Evolutionary conservation across 92 coral and sea anemone species (phyloP).

Genomic region (Zoanthus sansibaricus): DNA sequence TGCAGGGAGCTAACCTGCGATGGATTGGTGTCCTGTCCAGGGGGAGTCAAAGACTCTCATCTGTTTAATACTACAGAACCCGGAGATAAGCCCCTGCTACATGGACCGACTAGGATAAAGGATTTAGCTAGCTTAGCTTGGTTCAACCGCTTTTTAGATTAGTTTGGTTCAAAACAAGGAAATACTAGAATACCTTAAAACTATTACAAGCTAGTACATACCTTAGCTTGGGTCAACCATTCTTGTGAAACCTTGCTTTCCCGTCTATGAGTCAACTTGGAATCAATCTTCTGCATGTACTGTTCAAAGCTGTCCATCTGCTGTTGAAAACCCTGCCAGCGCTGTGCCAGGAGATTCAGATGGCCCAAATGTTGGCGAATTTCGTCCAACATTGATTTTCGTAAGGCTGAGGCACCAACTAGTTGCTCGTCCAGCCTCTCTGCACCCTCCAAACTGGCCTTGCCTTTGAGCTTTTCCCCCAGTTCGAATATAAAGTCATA

Average conservation of each 20-base stretch:
- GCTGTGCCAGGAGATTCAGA: constrained; percentile 70
- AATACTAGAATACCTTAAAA: neutral
- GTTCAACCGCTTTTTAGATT: neutral
- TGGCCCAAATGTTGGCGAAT: constrained; percentile 76
- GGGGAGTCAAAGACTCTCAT: no score
- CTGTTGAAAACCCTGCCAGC: constrained; percentile 85
- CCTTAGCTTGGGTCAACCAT: constrained; percentile 95
- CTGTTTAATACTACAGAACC: no score
- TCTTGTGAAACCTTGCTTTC: constrained; percentile 86
- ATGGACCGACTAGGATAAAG: neutral
- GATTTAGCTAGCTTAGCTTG: neutral
- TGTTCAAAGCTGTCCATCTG: constrained; percentile 88
- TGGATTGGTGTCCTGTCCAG: no score
- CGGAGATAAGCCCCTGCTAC: no score
- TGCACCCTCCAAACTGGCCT: constrained; percentile 84
- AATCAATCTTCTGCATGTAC: constrained; percentile 92
- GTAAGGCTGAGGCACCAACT: constrained; percentile 71
- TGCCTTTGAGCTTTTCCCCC: constrained; percentile 78
- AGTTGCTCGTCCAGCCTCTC: constrained; percentile 85
- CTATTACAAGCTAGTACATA: neutral
- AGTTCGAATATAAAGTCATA: constrained; percentile 75
- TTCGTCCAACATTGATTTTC: constrained; percentile 87
- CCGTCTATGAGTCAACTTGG: constrained; percentile 70
- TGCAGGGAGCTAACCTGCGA: no score
- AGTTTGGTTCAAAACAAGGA: neutral